These are phyloP conservation scores for Protosalanx chinensis DNA, from an alignment of 2,797 vertebrate species.

Conservation along the genomic window DNA sequence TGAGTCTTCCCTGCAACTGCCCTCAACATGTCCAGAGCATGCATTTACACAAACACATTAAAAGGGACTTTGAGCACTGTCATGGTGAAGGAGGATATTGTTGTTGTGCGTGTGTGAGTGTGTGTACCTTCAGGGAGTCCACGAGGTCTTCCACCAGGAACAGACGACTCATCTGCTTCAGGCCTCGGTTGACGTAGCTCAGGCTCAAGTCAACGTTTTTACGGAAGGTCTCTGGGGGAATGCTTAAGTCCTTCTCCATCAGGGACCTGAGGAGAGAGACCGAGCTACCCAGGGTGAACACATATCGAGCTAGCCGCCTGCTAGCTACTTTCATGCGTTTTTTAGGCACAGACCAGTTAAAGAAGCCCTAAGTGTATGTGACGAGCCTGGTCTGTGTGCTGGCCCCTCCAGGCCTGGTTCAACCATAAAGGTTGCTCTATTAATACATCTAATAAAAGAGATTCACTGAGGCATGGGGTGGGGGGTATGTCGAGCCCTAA, in stretches of 20 bases:
- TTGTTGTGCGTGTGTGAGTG: too few species aligned
- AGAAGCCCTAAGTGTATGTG: background rate
- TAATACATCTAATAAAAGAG: conserved; percentile 21
- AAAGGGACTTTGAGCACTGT: background rate
- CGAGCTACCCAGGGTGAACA: conserved; percentile 37
- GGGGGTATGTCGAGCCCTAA: conserved; percentile 8
- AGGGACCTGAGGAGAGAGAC: conserved; percentile 71
- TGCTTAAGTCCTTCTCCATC: conserved; percentile 85
- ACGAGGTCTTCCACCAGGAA: conserved; percentile 92
- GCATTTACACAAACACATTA: background rate
- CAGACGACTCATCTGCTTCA: conserved; percentile 84
- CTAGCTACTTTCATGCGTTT: background rate
- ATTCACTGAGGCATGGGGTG: background rate
- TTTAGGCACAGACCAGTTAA: background rate
- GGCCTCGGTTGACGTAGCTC: conserved; percentile 80
- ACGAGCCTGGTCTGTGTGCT: background rate
- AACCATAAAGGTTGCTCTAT: conserved; percentile 34
- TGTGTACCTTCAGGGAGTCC: conserved; percentile 87
- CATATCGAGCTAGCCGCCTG: background rate
- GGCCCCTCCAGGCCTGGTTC: conserved; percentile 2
- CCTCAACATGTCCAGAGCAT: background rate
- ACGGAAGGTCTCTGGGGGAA: conserved; percentile 87
- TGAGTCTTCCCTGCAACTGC: too few species aligned
- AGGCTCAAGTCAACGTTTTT: conserved; percentile 80
- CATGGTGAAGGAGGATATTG: background rate